These are phyloP conservation scores for Macrosiphum euphorbiae DNA, from an alignment of 2,888 invertebrate species.

Conservation along the genomic window DNA sequence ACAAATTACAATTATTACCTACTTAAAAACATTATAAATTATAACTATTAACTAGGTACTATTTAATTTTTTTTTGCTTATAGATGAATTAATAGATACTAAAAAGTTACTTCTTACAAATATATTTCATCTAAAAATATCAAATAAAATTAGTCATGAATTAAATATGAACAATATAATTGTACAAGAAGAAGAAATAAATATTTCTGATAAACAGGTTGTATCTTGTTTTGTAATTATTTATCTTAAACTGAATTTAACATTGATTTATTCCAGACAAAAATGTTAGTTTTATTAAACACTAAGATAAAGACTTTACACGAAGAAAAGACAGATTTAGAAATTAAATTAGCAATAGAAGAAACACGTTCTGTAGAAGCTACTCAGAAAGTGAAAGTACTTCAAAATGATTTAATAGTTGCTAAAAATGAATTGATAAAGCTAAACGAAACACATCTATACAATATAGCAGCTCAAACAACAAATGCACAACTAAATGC, in stretches of 20 bases:
- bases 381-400: neutral
- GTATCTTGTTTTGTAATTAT: neutral
- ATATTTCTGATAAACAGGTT: constrained; percentile 37
- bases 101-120: constrained; percentile 13
- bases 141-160: constrained; percentile 29
- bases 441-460: constrained; percentile 3
- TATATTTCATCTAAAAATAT: constrained; percentile 3
- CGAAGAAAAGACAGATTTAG: constrained; percentile 18
- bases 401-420: constrained; percentile 30
- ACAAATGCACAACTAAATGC: neutral
- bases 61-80: neutral
- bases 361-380: neutral
- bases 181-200: constrained; percentile 20
- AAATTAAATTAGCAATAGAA: constrained; percentile 19
- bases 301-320: neutral
- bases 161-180: constrained; percentile 14
- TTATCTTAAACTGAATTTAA: neutral
- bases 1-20: neutral
- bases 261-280: constrained; percentile 2
- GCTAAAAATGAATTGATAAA: constrained; percentile 21
- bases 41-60: neutral
- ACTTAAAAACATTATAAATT: neutral
- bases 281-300: neutral
- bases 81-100: constrained; percentile 8
- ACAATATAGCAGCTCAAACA: neutral